Evolutionary conservation across 2,888 invertebrate species (phyloP), one percentile per base, ranked within the genome.

Genomic region (Crocallis elinguaria): DNA sequence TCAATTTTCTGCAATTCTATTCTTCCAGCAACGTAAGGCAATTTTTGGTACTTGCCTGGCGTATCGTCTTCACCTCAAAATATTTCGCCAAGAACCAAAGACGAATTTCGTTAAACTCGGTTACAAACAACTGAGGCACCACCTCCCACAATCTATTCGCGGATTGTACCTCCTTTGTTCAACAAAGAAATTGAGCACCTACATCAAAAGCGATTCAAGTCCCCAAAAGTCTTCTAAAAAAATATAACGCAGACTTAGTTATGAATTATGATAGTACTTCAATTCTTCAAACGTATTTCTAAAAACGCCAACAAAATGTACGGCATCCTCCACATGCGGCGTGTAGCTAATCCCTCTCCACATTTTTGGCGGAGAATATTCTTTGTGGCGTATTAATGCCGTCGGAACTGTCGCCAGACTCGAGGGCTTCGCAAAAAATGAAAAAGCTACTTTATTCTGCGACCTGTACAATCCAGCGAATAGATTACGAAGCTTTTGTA

Each of bases 261-360:
- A 38, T 25, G 38, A 21, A 14, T 32, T 13, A 16, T 16, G 36
- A 23, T 13, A 19, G 39, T 27, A 46, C 13, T 36, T 36, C 9
- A 36, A 42, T 23, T 13, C 27, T 48, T 48, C 38, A 43, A 43
- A 50, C 41, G 27, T 37, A 36, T 37, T n/a, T 30, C 21, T 1
- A 17, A 37, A 36, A 44, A 55, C 14, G 23, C 9, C 36, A 49
- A 45, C 37, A 43, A 43, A 59, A 57, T 45, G 44, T 57, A 49
- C 43, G 48, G 46, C 53, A 49, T 56, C 50, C 51, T 52, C 25
- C 30, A 17, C 35, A 36, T 30, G 27, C 16, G 17, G 16, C 19
- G 39, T 49, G 53, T 29, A 45, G 43, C 33, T 62, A 57, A 62
- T 62, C 55, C 61, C 54, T 45, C 64, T 64, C 50, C 53, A 62